Base-by-base conservation (phyloP, 1,140 invertebrate species). In the Lepidurus apus region DNA sequence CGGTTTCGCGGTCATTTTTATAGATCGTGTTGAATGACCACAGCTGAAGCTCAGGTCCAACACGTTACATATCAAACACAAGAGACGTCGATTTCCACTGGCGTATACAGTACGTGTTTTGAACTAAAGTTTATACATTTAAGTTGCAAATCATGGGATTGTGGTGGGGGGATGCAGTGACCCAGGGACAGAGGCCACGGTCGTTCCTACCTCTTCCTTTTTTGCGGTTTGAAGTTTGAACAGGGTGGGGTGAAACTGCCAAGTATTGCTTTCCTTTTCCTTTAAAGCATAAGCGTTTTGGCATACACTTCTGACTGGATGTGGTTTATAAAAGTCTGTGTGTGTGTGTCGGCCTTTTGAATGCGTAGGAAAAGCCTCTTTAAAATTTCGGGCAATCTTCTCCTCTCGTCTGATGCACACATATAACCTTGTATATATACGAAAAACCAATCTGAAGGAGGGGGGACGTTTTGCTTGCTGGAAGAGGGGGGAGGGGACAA, bases 181-280 rank as follows among this genome's bases (percentile, higher is more conserved):
- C 34, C 34, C 3, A 34, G 34, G 34, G 34, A 34, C 34, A 34
- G 34, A 3, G 34, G 34, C 3, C 34, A 34, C 34, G 34, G 34
- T 3, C 2, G 34, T 34, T 34, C 4, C 34, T 34, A 34, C 34
- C 34, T 34, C 34, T 34, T 34, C 45, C 45, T 21, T 13, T 7
- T 13, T 65, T 21, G 53, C 17, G 17, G 17, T 65, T n/a, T 65
- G 53, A 34, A 34, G 53, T 65, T 65, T 9, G 53, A 65, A 17
- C 53, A 65, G 53, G 53, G 53, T 7, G 21, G 1, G 53, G 53
- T 13, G 17, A 65, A 65, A 1, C 17, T 65, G 21, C 21, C 7
- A 65, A n/a, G 21, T 65, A 65, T 65, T 65, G 53, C 53, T 65
- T 65, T 65, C 53, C 53, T n/a, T 65, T 13, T 65, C 53, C 34